phyloP scores from a whole-genome alignment of 2,113 vertebrate genomes.

The Petroica traversi region DNA sequence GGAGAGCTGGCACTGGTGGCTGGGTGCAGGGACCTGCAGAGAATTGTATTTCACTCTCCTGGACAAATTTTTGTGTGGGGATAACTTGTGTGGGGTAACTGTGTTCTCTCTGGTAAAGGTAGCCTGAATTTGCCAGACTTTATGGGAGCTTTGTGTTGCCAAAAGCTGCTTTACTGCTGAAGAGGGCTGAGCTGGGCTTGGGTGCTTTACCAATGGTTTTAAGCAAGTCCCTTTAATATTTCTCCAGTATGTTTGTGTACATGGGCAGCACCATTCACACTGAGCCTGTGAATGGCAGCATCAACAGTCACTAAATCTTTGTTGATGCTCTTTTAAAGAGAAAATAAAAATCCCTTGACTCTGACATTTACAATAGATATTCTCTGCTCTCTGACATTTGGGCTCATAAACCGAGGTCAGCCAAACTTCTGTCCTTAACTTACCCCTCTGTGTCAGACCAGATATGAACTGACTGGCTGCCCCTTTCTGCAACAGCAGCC shows the following conservation, averaged over 20 bases:
- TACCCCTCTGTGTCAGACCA: not conserved
- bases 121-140: not conserved
- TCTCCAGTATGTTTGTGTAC: not conserved
- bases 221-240: not conserved
- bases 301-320: not conserved
- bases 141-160: not conserved
- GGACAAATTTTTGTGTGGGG: not conserved
- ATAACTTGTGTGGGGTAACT: rapidly evolving
- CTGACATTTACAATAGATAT: slow-evolving; percentile 47
- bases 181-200: not conserved
- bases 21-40: not conserved
- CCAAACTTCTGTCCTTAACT: not conserved
- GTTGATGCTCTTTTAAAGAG: not conserved
- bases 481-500: not conserved
- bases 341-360: not conserved
- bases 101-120: not conserved
- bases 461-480: not conserved
- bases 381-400: slow-evolving; percentile 43
- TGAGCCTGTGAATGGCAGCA: not conserved
- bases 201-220: not conserved
- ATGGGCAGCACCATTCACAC: not conserved
- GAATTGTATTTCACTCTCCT: not conserved
- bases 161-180: not conserved
- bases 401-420: not conserved
- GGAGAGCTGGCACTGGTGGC: not conserved